Evolutionary conservation across 2,888 invertebrate genomes (phyloP), one percentile per base, ranked within the genome.

Genomic region (Yponomeuta evonymella): DNA sequence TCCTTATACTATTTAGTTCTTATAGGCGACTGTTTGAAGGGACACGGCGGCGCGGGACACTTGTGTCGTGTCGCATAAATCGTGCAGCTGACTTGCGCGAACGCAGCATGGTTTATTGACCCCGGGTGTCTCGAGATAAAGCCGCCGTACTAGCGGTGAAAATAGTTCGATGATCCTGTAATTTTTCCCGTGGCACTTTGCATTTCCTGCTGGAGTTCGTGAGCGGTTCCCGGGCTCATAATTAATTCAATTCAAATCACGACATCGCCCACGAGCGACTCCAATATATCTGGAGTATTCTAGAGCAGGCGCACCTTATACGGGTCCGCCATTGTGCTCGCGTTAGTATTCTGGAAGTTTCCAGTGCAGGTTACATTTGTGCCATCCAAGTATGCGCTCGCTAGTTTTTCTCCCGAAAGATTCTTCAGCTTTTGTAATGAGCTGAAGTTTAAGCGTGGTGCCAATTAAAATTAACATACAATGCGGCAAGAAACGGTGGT

Each of bases 31-130:
- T 84, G 84, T 84, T 85, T 83, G 87, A 88, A 86, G 87, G 86
- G 87, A 85, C 33, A 85, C 33, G 83, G 81, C 82, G 79, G 81
- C 77, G 82, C 89, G 90, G 91, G 91, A 90, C 91, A 90, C 90
- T 90, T 81, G 88, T 88, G 90, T 88, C 89, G 88, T 87, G 88
- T 88, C 87, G 82, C 84, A 88, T 91, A 90, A 90, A 90, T 90
- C 83, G 82, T 81, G 80, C 85, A 85, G 86, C 89, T 87, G 87
- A 85, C 84, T 80, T 83, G 82, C 81, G 81, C 76, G 79, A 78
- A 80, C 78, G 79, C 81, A 78, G 83, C 80, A 80, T 86, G 81
- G 90, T 90, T 90, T 89, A 89, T 89, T 90, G 87, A 90, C 88
- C 89, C 81, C 83, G 72, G 77, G 77, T 82, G 74, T 48, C 64